Evolutionary conservation across 2,888 invertebrate genomes (phyloP).

Genomic region (Scaptomyza cyrtandrae): DNA sequence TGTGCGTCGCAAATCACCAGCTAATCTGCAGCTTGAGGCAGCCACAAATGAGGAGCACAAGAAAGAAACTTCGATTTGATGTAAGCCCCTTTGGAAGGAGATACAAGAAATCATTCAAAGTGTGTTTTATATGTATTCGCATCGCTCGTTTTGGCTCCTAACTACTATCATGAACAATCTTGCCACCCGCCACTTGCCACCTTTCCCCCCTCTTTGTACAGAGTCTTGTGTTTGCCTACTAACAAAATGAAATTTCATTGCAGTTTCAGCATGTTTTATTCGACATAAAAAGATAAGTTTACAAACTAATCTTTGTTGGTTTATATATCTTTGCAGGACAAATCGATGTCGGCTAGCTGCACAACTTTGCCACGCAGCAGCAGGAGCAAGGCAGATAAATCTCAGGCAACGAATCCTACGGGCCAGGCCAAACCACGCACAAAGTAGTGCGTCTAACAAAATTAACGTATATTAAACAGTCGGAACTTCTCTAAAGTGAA

Average conservation of each 20-base stretch:
- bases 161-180: constrained; percentile 35
- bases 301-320: background rate
- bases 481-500: constrained; percentile 1
- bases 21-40: constrained; percentile 38
- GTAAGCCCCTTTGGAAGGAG: constrained; percentile 50
- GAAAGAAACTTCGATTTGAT: constrained; percentile 70
- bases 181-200: constrained; percentile 10
- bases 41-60: constrained; percentile 42
- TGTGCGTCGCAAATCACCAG: constrained; percentile 66
- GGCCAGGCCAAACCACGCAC: constrained; percentile 71
- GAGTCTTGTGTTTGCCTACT: constrained; percentile 62
- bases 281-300: background rate
- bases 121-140: constrained; percentile 21
- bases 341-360: constrained; percentile 84
- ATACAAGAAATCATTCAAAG: constrained; percentile 17
- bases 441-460: constrained; percentile 58
- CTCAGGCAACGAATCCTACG: constrained; percentile 47
- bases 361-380: constrained; percentile 84
- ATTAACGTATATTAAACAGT: constrained; percentile 3
- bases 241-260: constrained; percentile 43
- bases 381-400: constrained; percentile 83
- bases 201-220: constrained; percentile 55
- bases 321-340: constrained; percentile 79
- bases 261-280: constrained; percentile 60
- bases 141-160: constrained; percentile 47